Evolutionary conservation across 2,888 invertebrate genomes (phyloP).

Genomic region (Mythimna vitellina): DNA sequence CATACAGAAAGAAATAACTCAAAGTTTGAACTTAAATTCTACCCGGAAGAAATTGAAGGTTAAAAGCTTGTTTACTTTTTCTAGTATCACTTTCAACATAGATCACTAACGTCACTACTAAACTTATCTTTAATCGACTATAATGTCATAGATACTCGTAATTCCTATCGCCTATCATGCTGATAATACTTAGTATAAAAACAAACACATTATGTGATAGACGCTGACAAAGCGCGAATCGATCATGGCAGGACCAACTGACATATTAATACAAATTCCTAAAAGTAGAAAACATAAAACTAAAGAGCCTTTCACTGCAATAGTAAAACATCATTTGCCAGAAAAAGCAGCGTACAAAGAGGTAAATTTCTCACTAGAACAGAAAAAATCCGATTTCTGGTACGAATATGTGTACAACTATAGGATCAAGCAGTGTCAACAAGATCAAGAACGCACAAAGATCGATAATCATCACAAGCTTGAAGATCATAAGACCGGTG

Average conservation of each 20-base stretch:
- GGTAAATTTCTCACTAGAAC: constrained; percentile 12
- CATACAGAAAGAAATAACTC: no score
- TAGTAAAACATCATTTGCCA: constrained; percentile 36
- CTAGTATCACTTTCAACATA: not conserved
- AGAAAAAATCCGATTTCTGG: constrained; percentile 9
- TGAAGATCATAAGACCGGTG: constrained; percentile 35
- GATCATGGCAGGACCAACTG: constrained; percentile 34
- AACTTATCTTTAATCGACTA: constrained; percentile 42
- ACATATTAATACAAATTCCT: constrained; percentile 43
- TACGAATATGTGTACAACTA: constrained; percentile 38
- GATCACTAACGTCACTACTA: constrained; percentile 26
- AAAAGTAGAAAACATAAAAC: constrained; percentile 21
- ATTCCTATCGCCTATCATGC: constrained; percentile 19
- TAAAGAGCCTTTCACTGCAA: constrained; percentile 28
- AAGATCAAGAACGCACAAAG: constrained; percentile 12
- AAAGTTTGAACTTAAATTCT: not conserved
- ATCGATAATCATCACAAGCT: constrained; percentile 4
- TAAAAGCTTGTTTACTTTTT: not conserved
- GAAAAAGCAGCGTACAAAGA: constrained; percentile 41
- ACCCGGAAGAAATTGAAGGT: not conserved
- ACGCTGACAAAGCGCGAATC: constrained; percentile 28
- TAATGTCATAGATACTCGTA: constrained; percentile 14
- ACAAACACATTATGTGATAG: constrained; percentile 35
- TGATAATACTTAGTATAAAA: constrained; percentile 50
- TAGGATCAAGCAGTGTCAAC: not conserved